A percentile compares a stretch with the other conserved stretches of the same genome.
phyloP scores from a whole-genome alignment of 1,140 invertebrate genomes.

The Drosophila leontia region DNA sequence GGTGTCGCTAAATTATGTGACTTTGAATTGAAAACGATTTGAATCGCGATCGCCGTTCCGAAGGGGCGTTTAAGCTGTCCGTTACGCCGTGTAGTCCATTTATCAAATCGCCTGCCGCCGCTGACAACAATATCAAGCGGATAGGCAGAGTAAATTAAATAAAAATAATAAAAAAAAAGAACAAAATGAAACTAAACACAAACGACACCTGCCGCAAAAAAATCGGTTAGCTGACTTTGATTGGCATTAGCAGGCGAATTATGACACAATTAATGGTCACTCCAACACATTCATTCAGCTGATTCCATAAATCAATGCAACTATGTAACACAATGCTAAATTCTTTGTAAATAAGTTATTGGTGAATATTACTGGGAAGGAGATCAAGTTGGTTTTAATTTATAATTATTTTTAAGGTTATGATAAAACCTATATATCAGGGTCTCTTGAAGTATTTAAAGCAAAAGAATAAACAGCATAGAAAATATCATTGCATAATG shows the following conservation, averaged over 20 bases:
- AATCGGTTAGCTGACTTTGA: constrained; percentile 21
- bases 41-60: constrained; percentile 20
- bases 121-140: constrained; percentile 40
- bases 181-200: not conserved
- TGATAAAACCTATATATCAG: not conserved
- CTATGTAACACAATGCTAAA: constrained; percentile 27
- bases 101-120: constrained; percentile 38
- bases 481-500: not conserved
- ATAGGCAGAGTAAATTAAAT: constrained; percentile 10
- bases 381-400: constrained; percentile 6
- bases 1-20: constrained; percentile 40
- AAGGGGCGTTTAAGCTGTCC: constrained; percentile 41
- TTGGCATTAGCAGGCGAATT: constrained; percentile 48
- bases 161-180: constrained; percentile 11
- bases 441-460: too few species aligned
- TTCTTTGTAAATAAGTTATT: constrained; percentile 1
- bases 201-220: constrained; percentile 13
- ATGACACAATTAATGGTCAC: constrained; percentile 39
- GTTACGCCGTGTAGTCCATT: constrained; percentile 20
- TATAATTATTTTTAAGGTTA: not conserved
- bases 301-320: constrained; percentile 26
- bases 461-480: not conserved
- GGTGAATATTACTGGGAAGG: constrained; percentile 8
- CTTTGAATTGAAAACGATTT: constrained; percentile 41
- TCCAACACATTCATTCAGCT: constrained; percentile 17